phyloP scores from a whole-genome alignment of 2,888 invertebrate species.

The Pedicia rivosa region DNA sequence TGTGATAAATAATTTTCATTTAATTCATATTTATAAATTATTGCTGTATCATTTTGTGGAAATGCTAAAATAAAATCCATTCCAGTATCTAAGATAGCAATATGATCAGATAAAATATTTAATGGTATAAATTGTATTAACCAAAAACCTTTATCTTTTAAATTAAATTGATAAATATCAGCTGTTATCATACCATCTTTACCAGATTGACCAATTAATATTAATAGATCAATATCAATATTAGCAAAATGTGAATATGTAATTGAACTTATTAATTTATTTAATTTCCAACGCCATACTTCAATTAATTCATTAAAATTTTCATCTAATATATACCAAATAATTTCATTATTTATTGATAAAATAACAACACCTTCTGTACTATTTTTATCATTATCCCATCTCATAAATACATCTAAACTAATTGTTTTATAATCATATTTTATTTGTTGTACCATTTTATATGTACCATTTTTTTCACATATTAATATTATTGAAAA shows the following conservation, averaged over 20 bases:
- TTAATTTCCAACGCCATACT: slow-evolving; percentile 22
- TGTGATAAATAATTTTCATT: slow-evolving; percentile 10
- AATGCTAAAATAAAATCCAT: slow-evolving; percentile 24
- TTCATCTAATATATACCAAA: slow-evolving; percentile 18
- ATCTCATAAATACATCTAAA: slow-evolving; percentile 1
- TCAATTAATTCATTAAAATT: slow-evolving; percentile 10
- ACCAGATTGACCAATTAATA: too few relatives aligned
- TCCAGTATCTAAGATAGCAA: slow-evolving; percentile 22
- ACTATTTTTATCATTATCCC: slow-evolving; percentile 12
- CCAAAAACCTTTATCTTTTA: slow-evolving; percentile 16
- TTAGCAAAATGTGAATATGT: slow-evolving; percentile 18
- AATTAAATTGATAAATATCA: slow-evolving; percentile 22
- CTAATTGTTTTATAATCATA: neutral
- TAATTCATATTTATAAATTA: slow-evolving; percentile 21
- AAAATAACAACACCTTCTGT: slow-evolving; percentile 17
- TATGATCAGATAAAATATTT: slow-evolving; percentile 14
- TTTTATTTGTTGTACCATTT: neutral
- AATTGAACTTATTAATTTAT: slow-evolving; percentile 15
- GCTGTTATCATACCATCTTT: slow-evolving; percentile 12
- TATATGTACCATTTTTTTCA: slow-evolving; percentile 8
- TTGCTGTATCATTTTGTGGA: slow-evolving; percentile 19
- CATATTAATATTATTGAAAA: slow-evolving; percentile 17
- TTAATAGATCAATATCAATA: too few relatives aligned
- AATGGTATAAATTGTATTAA: slow-evolving; percentile 23
- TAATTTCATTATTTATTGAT: slow-evolving; percentile 15